Conservation (phyloP, 2,113 vertebrate species). For the Grammomys surdaster region DNA sequence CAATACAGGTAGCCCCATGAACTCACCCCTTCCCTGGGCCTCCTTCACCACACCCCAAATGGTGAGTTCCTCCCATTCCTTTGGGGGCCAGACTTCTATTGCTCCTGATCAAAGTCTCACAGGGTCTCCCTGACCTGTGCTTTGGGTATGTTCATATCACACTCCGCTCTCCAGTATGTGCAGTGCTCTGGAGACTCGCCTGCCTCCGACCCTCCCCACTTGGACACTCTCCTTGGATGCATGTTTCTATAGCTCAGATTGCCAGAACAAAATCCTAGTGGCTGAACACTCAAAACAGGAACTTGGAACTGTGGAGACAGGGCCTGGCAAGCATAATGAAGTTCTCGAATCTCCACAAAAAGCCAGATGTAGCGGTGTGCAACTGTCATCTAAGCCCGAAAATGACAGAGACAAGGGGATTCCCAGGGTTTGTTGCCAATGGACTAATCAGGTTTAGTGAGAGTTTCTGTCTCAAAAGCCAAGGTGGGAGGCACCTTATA, state of each 20-base stretch:
- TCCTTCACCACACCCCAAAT: not conserved
- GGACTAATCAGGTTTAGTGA: not conserved
- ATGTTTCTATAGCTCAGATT: not conserved
- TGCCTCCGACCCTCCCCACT: accelerated
- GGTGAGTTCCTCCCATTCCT: too few relatives aligned
- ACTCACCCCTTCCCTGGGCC: not conserved
- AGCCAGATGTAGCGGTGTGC: not conserved
- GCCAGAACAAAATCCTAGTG: not conserved
- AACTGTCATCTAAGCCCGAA: not conserved
- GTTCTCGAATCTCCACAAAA: not conserved
- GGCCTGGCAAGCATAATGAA: accelerated
- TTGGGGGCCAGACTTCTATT: not conserved
- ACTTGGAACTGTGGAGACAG: too few relatives aligned
- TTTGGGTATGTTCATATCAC: not conserved
- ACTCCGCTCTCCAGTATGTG: accelerated
- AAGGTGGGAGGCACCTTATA: not conserved
- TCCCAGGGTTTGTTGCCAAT: not conserved
- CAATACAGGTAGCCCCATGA: not conserved
- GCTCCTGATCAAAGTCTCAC: not conserved
- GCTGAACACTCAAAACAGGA: not conserved
- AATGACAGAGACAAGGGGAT: not conserved
- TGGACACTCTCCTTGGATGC: too few relatives aligned
- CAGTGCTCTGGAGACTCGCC: not conserved
- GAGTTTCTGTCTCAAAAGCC: not conserved
- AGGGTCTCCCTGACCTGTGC: too few relatives aligned